phyloP scores from a whole-genome alignment of 2,797 vertebrate species.

The Myripristis jacobus region DNA sequence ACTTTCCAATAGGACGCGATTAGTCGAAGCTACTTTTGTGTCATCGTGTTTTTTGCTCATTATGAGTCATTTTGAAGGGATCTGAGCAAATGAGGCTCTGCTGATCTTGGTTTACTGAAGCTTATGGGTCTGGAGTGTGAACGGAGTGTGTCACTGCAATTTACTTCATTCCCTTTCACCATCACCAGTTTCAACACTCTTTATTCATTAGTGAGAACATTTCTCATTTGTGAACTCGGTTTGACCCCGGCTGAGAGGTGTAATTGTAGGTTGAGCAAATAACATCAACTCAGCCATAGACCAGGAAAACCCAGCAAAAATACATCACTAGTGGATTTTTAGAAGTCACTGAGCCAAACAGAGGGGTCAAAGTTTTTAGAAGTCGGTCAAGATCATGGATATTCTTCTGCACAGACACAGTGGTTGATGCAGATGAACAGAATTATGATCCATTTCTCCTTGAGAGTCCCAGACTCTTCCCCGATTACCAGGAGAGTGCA shows the following conservation, averaged over 20 bases:
- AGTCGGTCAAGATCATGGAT: constrained; percentile 44
- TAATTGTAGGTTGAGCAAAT: background rate
- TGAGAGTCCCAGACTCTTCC: constrained; percentile 56
- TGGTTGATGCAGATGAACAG: constrained; percentile 35
- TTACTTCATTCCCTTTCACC: too few relatives aligned
- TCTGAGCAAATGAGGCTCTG: too few relatives aligned
- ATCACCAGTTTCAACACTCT: constrained; percentile 14
- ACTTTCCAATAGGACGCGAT: too few relatives aligned
- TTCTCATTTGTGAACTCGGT: constrained; percentile 6
- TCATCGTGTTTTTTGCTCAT: too few relatives aligned
- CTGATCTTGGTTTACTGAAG: too few relatives aligned
- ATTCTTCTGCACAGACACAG: constrained; percentile 41
- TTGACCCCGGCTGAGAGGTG: background rate
- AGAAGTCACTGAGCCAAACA: constrained; percentile 16
- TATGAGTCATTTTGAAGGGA: too few relatives aligned
- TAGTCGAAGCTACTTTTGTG: too few relatives aligned
- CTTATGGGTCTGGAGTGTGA: too few relatives aligned
- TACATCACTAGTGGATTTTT: constrained; percentile 16
- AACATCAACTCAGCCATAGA: constrained; percentile 22
- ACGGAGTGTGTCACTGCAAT: too few relatives aligned
- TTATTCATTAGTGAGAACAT: constrained; percentile 11
- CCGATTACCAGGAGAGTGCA: constrained; percentile 30
- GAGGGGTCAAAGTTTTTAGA: constrained; percentile 28
- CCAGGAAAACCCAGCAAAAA: constrained; percentile 5
- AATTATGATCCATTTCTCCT: constrained; percentile 68